These are phyloP conservation scores for Danaus chrysippus DNA, from an alignment of 2,888 invertebrate species.

Conservation along the genomic window DNA sequence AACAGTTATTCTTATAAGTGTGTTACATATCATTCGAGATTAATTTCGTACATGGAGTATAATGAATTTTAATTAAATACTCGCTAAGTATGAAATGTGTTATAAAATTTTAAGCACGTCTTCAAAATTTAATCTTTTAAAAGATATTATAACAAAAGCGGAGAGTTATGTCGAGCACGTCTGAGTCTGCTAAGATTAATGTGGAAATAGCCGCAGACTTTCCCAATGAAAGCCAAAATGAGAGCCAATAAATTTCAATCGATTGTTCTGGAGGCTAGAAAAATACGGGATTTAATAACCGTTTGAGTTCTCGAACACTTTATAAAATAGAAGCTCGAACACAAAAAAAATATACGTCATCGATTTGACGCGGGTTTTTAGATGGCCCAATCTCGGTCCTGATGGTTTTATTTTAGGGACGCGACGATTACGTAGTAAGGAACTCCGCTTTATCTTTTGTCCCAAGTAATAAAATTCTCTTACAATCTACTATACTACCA, in stretches of 20 bases:
- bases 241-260: constrained; percentile 26
- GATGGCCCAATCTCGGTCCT: constrained; percentile 19
- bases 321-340: constrained; percentile 10
- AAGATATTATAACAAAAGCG: constrained; percentile 7
- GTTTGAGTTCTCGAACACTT: constrained; percentile 10
- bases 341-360: constrained; percentile 21
- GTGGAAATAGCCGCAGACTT: constrained; percentile 17
- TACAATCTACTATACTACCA: not conserved
- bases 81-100: not conserved
- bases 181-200: constrained; percentile 22
- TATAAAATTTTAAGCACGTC: not conserved
- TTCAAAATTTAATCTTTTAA: constrained; percentile 5
- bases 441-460: constrained; percentile 1
- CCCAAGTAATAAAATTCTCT: not conserved
- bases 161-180: constrained; percentile 20
- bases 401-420: not conserved
- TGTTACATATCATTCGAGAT: too few relatives aligned
- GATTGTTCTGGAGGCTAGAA: constrained; percentile 23
- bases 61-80: not conserved
- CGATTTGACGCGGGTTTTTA: constrained; percentile 23
- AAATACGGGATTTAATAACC: constrained; percentile 21
- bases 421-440: not conserved
- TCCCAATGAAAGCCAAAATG: constrained; percentile 24
- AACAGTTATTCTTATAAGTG: too few relatives aligned
- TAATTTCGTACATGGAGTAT: not conserved